Base-by-base conservation (phyloP, 2,888 invertebrate genomes). In the Margaritifera margaritifera region DNA sequence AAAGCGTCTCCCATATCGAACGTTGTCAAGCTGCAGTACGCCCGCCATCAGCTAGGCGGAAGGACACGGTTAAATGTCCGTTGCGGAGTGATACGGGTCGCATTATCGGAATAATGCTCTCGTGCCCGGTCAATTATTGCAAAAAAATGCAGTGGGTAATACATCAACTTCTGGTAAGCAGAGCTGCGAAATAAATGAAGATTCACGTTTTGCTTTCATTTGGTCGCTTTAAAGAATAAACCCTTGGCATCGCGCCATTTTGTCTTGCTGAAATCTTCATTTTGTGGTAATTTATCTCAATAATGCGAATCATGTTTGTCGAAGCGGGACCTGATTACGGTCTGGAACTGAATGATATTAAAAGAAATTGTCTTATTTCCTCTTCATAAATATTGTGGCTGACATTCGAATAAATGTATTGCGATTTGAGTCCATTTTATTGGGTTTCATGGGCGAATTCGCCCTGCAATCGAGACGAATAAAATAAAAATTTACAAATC, bases 301-400 rank as follows among this genome's bases (percentile, higher is more conserved):
- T 76, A 42, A 42, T 42, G 42, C 42, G 42, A 42, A 42, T 42
- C 42, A 15, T 42, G 42, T 42, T 42, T 42, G 42, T 42, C 42
- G 15, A 42, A 42, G 42, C 42, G 15, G 42, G 73, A 76, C 71
- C 69, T 66, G 67, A 73, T 76, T 76, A 76, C 70, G 55, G 59
- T 54, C 24, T n/a, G 69, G 71, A 73, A 73, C 76, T 73, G 76
- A 71, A 76, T 76, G 71, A 73, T 76, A 76, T 76, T 76, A 76
- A 76, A 73, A 60, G 54, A 66, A 76, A 76, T 71, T 65, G 71
- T 73, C 71, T 71, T 59, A 71, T 71, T 76, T 69, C 67, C 25
- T 67, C 67, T 73, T 69, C 68, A 73, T 76, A 71, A 76, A 42
- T 42, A 15, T 42, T 42, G 42, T 42, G 42, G 42, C 15, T 42